Evolutionary conservation across 23 tunicate genomes (phyloP), one percentile per base, ranked within the genome.

Genomic region (Halocynthia roretzi): DNA sequence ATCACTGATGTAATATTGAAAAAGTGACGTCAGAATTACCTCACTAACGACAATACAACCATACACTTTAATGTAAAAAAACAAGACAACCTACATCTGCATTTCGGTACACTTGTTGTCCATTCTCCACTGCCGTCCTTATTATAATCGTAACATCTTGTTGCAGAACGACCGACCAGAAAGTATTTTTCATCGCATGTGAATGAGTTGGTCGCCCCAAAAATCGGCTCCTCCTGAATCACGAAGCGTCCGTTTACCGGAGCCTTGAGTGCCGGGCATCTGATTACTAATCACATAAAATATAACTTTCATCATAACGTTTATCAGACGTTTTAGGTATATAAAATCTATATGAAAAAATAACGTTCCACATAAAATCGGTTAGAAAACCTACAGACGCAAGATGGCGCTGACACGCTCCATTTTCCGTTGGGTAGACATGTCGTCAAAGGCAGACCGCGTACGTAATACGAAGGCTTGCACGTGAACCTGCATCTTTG

Each of bases 61-160:
- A 31, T 31, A 31, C 44, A 31, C 44, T 31, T 31, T 31, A 31
- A 31, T 31, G 44, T 31, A 31, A 72, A 10, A 15, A 67, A 14
- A 67, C 22, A 14, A 15, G 17, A 15, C 1, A 10, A 68, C 87
- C 21, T 76, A 83, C 87, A 51, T 76, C 65, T 49, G 68, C 91
- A 86, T 8, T 14, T 67, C 12, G 91, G 81, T 40, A 40, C 15
- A 12, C 19, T 75, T 44, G 21, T 54, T 50, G 75, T 56, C 91
- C 91, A 86, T 64, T 75, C 81, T 23, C 91, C 91, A 10, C 51
- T 53, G 17, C 85, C 85, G 53, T 86, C 75, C 6, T 55, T 15
- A 60, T 86, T 76, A 12, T 54, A 18, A 68, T 80, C 84, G 10
- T 52, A 7, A 48, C 91, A 86, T 48, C 72, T 19, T 18, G 76